Conservation (phyloP, 2,888 invertebrate species). For the Agelastica alni region DNA sequence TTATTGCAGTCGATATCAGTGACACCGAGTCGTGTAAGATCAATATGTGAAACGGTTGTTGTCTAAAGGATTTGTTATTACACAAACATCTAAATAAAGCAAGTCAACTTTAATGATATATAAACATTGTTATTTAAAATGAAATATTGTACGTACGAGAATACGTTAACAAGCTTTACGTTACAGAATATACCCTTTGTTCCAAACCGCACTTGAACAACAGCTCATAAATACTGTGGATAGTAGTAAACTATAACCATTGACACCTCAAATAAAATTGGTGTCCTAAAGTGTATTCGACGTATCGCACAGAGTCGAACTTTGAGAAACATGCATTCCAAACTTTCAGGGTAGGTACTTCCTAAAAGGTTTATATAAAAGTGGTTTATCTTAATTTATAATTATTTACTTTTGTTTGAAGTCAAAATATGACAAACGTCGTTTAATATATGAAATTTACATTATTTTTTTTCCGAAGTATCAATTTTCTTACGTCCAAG, state of each 20-base stretch:
- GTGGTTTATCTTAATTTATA: too few species aligned
- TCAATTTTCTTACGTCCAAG: too few species aligned
- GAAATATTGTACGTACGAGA: conserved; percentile 54
- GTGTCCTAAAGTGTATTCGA: conserved; percentile 55
- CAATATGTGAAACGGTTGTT: conserved; percentile 38
- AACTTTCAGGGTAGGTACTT: too few species aligned
- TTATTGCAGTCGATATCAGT: conserved; percentile 20
- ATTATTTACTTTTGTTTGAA: too few species aligned
- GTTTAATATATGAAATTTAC: too few species aligned
- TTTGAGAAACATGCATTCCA: too few species aligned
- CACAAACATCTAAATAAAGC: conserved; percentile 51
- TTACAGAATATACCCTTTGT: conserved; percentile 56
- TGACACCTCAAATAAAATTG: conserved; percentile 55
- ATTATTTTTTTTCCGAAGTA: too few species aligned
- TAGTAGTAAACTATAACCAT: conserved; percentile 55
- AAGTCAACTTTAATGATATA: conserved; percentile 53
- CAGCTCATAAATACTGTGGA: conserved; percentile 55
- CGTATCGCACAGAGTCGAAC: too few species aligned
- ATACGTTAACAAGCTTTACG: conserved; percentile 56
- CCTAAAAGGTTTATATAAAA: too few species aligned
- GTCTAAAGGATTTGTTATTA: conserved; percentile 49
- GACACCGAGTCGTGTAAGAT: conserved; percentile 28
- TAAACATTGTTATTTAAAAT: conserved; percentile 57
- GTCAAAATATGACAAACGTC: too few species aligned
- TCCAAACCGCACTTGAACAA: conserved; percentile 55